Evolutionary conservation across 2,888 invertebrate genomes (phyloP), one percentile per base, ranked within the genome.

Genomic region (Brachypalpus laphriformis): DNA sequence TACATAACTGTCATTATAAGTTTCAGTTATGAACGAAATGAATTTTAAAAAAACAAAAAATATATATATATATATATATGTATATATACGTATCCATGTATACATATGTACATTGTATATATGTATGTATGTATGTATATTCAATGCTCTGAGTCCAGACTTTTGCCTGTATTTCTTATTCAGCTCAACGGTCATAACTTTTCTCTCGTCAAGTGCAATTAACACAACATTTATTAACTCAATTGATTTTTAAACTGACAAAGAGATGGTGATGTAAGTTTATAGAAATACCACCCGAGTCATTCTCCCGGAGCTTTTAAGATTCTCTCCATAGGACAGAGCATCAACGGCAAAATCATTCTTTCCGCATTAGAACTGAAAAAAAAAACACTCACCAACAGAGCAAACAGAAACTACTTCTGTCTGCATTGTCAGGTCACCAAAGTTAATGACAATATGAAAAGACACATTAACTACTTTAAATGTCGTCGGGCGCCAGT

Each of bases 401-500:
- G 2, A n/a, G 34, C 56, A 45, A n/a, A 16, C 31, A 49, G 3
- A 18, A 31, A 18, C 18, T 51, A 20, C 3, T 51, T 2, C 3
- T 51, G 49, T 37, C 37, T 51, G 20, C 28, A 16, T 54, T 54
- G 54, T 54, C 28, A 16, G 54, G 54, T 54, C 54, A 28, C 54
- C 16, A 31, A 31, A 54, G 54, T n/a, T 68, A 49, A 51, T 40
- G 34, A 18, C 57, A 59, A 22, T 42, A 59, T 51, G 20, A 68
- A 59, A 40, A 45, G 34, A 61, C 63, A 63, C 72, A 80, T 80
- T 63, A 49, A 42, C 65, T 68, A 70, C 68, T 74, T 83, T 25
- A 63, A 56, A 57, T 57, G 16, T 57, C 56, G 80, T 9, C 74
- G 47, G 82, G 83, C 83, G 83, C 83, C 83, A 83, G 74, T 70